Evolutionary conservation across 2,113 vertebrate species (phyloP).

Genomic region (Boulengeromyrus knoepffleri): DNA sequence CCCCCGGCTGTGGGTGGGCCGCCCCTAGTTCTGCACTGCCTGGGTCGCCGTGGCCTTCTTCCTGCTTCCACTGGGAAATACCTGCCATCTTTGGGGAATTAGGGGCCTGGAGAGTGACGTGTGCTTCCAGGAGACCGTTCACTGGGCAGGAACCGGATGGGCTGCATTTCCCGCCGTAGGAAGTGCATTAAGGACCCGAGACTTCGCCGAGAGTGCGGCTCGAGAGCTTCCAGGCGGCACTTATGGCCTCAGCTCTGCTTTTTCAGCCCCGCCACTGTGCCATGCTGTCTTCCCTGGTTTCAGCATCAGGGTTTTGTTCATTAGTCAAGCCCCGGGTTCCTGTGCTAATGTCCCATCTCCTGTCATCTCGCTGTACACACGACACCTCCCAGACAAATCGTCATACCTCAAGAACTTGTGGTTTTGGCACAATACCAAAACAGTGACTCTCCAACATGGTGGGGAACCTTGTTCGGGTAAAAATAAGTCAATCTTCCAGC

Average conservation of each 20-base stretch:
- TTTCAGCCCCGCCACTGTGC: background rate
- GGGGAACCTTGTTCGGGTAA: background rate
- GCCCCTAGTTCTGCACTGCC: background rate
- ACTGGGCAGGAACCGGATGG: background rate
- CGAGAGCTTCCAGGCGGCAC: background rate
- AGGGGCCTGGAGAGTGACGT: background rate
- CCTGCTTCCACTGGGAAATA: background rate
- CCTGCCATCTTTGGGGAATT: background rate
- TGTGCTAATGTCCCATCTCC: background rate
- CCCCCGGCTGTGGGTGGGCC: background rate
- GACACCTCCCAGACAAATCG: background rate
- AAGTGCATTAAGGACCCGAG: background rate
- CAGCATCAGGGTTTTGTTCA: background rate
- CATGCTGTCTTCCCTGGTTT: background rate
- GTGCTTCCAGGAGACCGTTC: background rate
- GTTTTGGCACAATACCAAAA: background rate
- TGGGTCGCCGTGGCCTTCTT: background rate
- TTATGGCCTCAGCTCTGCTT: background rate
- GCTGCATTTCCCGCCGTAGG: background rate
- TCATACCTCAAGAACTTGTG: background rate
- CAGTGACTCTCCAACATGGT: background rate
- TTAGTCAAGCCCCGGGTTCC: background rate
- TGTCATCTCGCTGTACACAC: background rate
- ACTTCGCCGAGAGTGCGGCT: background rate
- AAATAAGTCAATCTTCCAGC: background rate